Base-by-base conservation (phyloP, 2,113 vertebrate species). In the Prinia subflava region DNA sequence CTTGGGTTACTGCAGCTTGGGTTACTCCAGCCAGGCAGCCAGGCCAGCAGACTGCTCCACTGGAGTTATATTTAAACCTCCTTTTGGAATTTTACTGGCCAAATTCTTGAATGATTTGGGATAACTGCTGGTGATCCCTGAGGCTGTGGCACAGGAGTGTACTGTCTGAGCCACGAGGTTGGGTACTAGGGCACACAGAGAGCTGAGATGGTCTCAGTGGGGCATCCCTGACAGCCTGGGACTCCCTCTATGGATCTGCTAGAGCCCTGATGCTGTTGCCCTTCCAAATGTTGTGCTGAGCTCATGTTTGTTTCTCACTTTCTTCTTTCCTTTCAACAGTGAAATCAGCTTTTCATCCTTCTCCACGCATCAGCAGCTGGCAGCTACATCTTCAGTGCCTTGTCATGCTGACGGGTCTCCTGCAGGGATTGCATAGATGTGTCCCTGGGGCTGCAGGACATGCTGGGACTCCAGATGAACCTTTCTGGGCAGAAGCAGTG, bases 271-370 rank as follows among this genome's bases (percentile, higher is more conserved):
- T 0, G 2, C 52, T 41, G 20, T 19, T 33, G 44, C n/a, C 57
- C 28, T 68, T 60, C 64, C 8, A 21, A 74, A 56, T 0, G 4
- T 28, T 31, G 28, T 15, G 39, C 81, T 24, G 50, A 82, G 70
- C 30, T 76, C 28, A 13, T 2, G 19, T 70, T 64, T 53, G 62
- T 31, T 62, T 60, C 62, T 35, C 47, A 2, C 20, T n/a, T 24
- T 41, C 44, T 81, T 55, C 65, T 87, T 91, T 41, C 63, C 76
- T 79, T 64, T 15, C 64, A 55, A 60, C 39, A 71, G 52, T 62
- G 88, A 86, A 73, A 86, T 88, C 80, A 15, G 60, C 46, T 87
- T 88, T 93, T 91, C 31, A 68, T 44, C 80, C 92, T 50, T 65
- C 42, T 79, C 82, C 64, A 35, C 0, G 3, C 56, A 67, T 85